A percentile compares a stretch with the other conserved stretches of the same genome.
Evolutionary conservation across 2,113 vertebrate genomes (phyloP).

Genomic region (Sylvia atricapilla): DNA sequence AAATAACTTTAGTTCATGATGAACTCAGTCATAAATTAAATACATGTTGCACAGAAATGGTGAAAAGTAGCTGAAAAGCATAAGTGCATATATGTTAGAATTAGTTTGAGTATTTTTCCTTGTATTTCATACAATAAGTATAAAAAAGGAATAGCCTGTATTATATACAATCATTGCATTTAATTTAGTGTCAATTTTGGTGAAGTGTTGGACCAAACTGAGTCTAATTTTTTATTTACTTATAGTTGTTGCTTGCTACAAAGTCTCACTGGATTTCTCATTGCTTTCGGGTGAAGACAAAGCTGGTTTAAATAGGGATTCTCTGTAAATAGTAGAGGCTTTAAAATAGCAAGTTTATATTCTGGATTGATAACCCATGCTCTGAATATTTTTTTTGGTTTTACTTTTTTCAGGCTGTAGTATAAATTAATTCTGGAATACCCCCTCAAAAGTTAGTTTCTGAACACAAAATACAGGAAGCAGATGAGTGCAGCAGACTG

Average conservation of each 20-base stretch:
- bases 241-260: neutral
- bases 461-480: neutral
- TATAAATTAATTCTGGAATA: neutral
- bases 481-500: neutral
- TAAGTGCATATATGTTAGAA: neutral
- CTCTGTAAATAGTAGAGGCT: neutral
- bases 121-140: neutral
- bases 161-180: neutral
- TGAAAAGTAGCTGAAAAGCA: neutral
- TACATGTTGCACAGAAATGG: neutral
- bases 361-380: neutral
- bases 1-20: neutral
- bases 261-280: neutral
- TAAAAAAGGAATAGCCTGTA: neutral
- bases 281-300: neutral
- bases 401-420: neutral
- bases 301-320: neutral
- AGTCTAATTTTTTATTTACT: neutral
- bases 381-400: neutral
- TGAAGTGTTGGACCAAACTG: neutral
- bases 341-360: neutral
- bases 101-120: neutral
- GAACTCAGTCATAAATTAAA: neutral
- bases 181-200: neutral
- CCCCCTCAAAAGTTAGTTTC: neutral